phyloP scores from a whole-genome alignment of 1,140 invertebrate genomes.

The Linepithema humile region DNA sequence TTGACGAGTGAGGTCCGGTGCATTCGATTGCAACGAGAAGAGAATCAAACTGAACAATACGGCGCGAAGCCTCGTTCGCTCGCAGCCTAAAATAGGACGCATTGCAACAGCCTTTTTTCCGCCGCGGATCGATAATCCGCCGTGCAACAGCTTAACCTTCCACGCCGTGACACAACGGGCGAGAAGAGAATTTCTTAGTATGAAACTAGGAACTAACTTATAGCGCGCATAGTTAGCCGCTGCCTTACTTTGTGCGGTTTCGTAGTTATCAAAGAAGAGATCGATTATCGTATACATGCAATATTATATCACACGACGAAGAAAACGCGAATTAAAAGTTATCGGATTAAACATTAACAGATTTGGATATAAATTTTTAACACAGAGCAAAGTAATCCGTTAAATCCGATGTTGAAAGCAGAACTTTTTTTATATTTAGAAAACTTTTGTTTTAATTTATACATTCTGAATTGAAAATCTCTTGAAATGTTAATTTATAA shows the following conservation, averaged over 20 bases:
- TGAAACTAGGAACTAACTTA: slow-evolving; percentile 41
- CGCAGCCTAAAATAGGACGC: slow-evolving; percentile 59
- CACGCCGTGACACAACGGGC: slow-evolving; percentile 20
- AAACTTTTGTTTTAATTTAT: neutral
- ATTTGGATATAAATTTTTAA: neutral
- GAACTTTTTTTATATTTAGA: neutral
- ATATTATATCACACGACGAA: neutral
- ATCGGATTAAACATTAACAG: neutral
- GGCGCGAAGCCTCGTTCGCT: slow-evolving; percentile 34
- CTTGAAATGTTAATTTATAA: too few relatives aligned
- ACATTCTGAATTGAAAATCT: too few relatives aligned
- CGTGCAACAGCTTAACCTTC: slow-evolving; percentile 56
- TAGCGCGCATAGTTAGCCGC: slow-evolving; percentile 13
- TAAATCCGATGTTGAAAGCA: neutral
- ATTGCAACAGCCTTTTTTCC: slow-evolving; percentile 59
- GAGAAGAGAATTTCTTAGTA: slow-evolving; percentile 44
- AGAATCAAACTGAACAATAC: slow-evolving; percentile 39
- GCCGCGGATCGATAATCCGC: slow-evolving; percentile 60
- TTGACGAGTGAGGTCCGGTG: slow-evolving; percentile 22
- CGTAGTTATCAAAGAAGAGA: neutral
- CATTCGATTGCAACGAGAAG: slow-evolving; percentile 13
- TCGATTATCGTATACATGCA: slow-evolving; percentile 34
- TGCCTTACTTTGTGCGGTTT: slow-evolving; percentile 17
- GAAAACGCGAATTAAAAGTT: slow-evolving; percentile 14
- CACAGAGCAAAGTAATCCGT: neutral